Evolutionary conservation across 1,140 invertebrate species (phyloP).

Genomic region (Trinorchestia longiramus): DNA sequence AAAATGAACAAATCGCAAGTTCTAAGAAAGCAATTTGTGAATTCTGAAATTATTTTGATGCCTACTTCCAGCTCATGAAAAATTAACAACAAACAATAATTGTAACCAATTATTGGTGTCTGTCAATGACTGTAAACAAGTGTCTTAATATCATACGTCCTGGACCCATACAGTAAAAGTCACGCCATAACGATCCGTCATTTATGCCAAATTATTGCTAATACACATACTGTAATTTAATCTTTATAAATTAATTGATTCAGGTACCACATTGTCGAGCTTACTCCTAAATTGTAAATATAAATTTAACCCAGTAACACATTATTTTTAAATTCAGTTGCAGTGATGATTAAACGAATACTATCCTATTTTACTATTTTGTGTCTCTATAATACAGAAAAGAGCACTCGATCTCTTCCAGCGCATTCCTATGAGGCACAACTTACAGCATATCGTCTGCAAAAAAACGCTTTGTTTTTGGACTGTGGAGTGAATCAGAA

Average conservation of each 20-base stretch:
- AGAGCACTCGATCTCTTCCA: neutral
- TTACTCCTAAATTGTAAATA: neutral
- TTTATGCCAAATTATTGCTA: neutral
- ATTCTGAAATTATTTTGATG: neutral
- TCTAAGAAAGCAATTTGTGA: neutral
- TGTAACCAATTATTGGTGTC: too few species aligned
- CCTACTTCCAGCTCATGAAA: neutral
- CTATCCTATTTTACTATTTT: too few species aligned
- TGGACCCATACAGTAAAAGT: neutral
- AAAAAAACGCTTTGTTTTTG: neutral
- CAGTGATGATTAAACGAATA: too few species aligned
- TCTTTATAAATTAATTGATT: neutral
- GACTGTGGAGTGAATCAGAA: neutral
- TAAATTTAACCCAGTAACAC: neutral
- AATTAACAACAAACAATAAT: neutral
- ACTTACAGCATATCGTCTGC: neutral
- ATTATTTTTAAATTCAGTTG: too few species aligned
- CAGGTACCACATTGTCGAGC: neutral
- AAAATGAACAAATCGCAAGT: neutral
- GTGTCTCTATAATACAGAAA: too few species aligned
- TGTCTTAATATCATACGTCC: neutral
- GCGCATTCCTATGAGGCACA: neutral
- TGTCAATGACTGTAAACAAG: too few species aligned
- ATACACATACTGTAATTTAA: neutral
- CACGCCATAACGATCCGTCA: neutral